Evolutionary conservation across 2,113 vertebrate genomes (phyloP).

Genomic region (Bostrychus sinensis): DNA sequence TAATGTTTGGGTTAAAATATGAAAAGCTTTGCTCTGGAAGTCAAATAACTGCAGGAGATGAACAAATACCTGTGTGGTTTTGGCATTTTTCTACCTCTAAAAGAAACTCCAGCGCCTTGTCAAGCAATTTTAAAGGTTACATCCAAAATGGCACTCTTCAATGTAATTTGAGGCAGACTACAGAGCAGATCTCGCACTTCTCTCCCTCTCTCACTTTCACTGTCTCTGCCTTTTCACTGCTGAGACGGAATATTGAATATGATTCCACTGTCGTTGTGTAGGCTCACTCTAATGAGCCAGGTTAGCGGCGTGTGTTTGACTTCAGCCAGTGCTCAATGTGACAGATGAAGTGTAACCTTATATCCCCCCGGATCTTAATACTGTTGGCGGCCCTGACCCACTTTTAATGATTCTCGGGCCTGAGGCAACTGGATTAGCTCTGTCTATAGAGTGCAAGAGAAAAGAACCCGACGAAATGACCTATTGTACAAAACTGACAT

Average conservation of each 20-base stretch:
- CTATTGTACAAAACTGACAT: constrained; percentile 23
- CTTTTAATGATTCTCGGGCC: constrained; percentile 68
- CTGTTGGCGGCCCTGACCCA: constrained; percentile 58
- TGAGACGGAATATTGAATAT: not conserved
- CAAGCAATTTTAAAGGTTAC: constrained; percentile 29
- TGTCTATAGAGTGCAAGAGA: constrained; percentile 35
- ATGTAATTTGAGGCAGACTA: not conserved
- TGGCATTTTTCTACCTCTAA: not conserved
- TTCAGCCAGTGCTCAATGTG: constrained; percentile 34
- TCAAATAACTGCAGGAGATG: not conserved
- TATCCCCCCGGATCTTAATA: constrained; percentile 60
- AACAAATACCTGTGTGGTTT: not conserved
- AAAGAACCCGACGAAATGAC: constrained; percentile 36
- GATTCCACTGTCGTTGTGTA: not conserved
- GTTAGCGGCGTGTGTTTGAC: not conserved
- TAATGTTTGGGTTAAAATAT: no score
- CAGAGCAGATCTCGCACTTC: not conserved
- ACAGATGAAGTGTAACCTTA: constrained; percentile 60
- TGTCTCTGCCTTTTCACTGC: not conserved
- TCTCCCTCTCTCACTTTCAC: no score
- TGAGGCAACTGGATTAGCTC: constrained; percentile 54
- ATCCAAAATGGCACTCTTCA: not conserved
- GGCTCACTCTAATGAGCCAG: constrained; percentile 19
- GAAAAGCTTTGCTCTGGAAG: not conserved
- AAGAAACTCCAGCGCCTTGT: not conserved